phyloP scores from a whole-genome alignment of 2,888 invertebrate species.

The Diadromus collaris region DNA sequence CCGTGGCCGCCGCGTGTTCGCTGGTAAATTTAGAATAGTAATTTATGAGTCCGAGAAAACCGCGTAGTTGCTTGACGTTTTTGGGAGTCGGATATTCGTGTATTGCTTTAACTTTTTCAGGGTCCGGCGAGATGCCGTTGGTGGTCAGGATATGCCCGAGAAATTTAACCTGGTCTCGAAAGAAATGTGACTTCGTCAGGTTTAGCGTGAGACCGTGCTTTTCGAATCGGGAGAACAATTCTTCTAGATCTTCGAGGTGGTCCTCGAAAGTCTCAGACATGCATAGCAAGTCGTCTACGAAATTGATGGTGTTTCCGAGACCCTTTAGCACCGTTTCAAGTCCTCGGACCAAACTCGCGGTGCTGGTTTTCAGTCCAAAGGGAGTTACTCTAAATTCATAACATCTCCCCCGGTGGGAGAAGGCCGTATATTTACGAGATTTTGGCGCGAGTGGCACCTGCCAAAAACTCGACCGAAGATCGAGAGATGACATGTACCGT shows the following conservation, averaged over 20 bases:
- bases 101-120: too few relatives aligned
- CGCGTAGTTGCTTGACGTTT: constrained; percentile 55
- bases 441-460: background rate
- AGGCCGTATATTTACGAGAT: background rate
- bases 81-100: constrained; percentile 56
- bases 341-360: background rate
- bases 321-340: background rate
- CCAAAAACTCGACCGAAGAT: background rate
- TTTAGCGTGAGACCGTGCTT: background rate
- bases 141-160: constrained; percentile 62
- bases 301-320: background rate
- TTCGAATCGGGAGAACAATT: background rate
- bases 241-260: background rate
- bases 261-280: constrained; percentile 6
- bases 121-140: constrained; percentile 60
- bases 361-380: too few relatives aligned
- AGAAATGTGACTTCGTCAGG: too few relatives aligned
- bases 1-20: constrained; percentile 44
- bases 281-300: constrained; percentile 6
- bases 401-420: background rate
- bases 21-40: constrained; percentile 53
- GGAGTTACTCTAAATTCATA: background rate
- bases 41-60: constrained; percentile 57
- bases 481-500: background rate
- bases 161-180: constrained; percentile 56